phyloP scores from a whole-genome alignment of 2,888 invertebrate genomes.

The Mycalesis mineus region DNA sequence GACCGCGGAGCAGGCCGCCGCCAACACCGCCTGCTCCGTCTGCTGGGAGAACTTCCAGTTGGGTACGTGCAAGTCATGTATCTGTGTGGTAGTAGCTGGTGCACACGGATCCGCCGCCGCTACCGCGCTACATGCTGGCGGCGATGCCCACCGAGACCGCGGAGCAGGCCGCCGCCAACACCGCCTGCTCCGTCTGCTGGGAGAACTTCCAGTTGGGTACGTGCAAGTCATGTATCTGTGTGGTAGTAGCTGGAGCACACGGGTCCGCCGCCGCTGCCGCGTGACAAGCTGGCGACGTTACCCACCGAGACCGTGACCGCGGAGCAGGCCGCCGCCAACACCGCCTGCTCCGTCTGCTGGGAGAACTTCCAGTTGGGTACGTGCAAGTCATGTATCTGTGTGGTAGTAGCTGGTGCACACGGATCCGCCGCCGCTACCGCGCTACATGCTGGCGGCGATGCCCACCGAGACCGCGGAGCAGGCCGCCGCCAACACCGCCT shows the following conservation, averaged over 20 bases:
- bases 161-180: constrained; percentile 87
- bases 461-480: constrained; percentile 87
- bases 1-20: constrained; percentile 86
- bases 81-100: constrained; percentile 85
- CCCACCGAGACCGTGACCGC: constrained; percentile 86
- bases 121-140: constrained; percentile 91
- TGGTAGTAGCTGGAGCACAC: constrained; percentile 87
- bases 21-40: constrained; percentile 93
- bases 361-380: constrained; percentile 83
- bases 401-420: constrained; percentile 87
- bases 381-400: background rate
- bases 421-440: constrained; percentile 91
- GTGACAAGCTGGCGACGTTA: constrained; percentile 90
- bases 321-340: constrained; percentile 87
- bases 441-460: constrained; percentile 90
- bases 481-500: constrained; percentile 89
- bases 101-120: constrained; percentile 87
- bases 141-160: constrained; percentile 87
- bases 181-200: constrained; percentile 98
- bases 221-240: background rate
- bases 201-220: constrained; percentile 83
- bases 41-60: constrained; percentile 93
- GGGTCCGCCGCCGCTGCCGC: constrained; percentile 91
- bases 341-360: constrained; percentile 98
- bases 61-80: constrained; percentile 36